phyloP scores from a whole-genome alignment of 1,140 invertebrate species.

The Dinothrombium tinctorium region DNA sequence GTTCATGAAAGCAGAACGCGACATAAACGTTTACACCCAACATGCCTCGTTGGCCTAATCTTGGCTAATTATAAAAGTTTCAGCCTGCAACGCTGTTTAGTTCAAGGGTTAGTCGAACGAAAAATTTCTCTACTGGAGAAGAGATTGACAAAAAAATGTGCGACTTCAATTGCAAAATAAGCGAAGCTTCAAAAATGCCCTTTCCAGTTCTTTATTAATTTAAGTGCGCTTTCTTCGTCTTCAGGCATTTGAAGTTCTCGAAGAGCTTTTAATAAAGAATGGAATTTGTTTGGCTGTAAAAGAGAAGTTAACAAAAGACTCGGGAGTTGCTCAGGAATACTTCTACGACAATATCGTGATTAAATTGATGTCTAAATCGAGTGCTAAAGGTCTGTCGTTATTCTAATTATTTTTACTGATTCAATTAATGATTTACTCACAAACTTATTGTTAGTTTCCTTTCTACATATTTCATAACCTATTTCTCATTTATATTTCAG shows the following conservation, averaged over 20 bases:
- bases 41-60: too few relatives aligned
- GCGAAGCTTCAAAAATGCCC: too few relatives aligned
- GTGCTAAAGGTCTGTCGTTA: slow-evolving; percentile 51
- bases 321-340: slow-evolving; percentile 59
- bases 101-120: too few relatives aligned
- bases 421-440: background rate
- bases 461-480: background rate
- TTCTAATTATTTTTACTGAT: background rate
- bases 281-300: slow-evolving; percentile 80
- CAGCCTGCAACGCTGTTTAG: too few relatives aligned
- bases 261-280: slow-evolving; percentile 47
- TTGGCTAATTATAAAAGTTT: too few relatives aligned
- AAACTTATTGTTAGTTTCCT: background rate
- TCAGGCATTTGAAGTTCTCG: slow-evolving; percentile 77
- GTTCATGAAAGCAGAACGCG: too few relatives aligned
- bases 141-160: too few relatives aligned
- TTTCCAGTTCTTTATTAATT: too few relatives aligned
- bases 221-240: background rate
- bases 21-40: too few relatives aligned
- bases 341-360: slow-evolving; percentile 67
- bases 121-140: too few relatives aligned
- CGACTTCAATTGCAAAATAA: too few relatives aligned
- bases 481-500: slow-evolving; percentile 19
- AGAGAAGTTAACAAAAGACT: slow-evolving; percentile 82
- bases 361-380: slow-evolving; percentile 50